Evolutionary conservation across 2,113 vertebrate genomes (phyloP).

Genomic region (Ctenomys sociabilis): DNA sequence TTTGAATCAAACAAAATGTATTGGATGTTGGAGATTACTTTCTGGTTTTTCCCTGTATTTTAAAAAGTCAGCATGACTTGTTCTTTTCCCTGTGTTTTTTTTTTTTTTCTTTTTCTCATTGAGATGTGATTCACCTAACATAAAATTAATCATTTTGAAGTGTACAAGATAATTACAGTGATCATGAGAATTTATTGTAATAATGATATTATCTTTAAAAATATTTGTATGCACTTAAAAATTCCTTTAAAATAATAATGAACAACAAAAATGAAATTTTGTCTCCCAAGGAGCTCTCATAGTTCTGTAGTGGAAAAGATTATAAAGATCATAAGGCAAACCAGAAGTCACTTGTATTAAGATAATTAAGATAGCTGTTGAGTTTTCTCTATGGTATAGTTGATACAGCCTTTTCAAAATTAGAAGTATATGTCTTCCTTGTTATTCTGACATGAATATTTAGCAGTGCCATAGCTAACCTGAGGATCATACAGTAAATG

Average conservation of each 20-base stretch:
- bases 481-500: slow-evolving; percentile 71
- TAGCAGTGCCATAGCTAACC: slow-evolving; percentile 65
- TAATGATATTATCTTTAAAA: slow-evolving; percentile 33
- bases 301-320: not conserved
- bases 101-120: not conserved
- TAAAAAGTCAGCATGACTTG: not conserved
- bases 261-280: not conserved
- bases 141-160: slow-evolving; percentile 27
- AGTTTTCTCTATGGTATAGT: not conserved
- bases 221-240: slow-evolving; percentile 27
- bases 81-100: not conserved
- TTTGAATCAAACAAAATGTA: not conserved
- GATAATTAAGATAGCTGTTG: slow-evolving; percentile 31
- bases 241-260: not conserved
- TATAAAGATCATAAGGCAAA: not conserved
- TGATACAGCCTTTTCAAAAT: slow-evolving; percentile 57
- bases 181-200: not conserved
- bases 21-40: not conserved
- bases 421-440: slow-evolving; percentile 48
- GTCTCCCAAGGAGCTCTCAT: not conserved
- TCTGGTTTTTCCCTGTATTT: not conserved
- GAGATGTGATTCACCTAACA: not conserved
- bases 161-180: not conserved
- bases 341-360: slow-evolving; percentile 22
- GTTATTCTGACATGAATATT: slow-evolving; percentile 72